These are phyloP conservation scores for Carlito syrichta DNA, from an alignment of 2,113 vertebrate species.

Conservation along the genomic window DNA sequence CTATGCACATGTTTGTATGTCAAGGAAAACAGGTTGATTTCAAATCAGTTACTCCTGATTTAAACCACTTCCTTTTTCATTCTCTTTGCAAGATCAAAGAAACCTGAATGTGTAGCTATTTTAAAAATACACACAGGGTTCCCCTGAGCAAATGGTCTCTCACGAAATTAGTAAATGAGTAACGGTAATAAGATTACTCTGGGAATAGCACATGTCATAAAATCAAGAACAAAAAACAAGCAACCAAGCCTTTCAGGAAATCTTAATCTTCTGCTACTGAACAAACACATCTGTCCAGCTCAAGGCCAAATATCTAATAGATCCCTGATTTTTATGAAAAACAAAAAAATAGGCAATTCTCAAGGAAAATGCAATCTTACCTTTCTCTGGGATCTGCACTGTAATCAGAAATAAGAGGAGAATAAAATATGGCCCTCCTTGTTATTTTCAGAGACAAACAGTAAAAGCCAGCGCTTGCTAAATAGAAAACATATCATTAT, in stretches of 20 bases:
- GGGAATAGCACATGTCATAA: slow-evolving; percentile 51
- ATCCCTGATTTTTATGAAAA: slow-evolving; percentile 46
- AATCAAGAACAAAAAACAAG: neutral
- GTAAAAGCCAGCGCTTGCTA: neutral
- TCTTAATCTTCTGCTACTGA: slow-evolving; percentile 45
- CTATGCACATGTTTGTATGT: neutral
- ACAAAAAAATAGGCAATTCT: slow-evolving; percentile 38
- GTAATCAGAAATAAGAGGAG: slow-evolving; percentile 34
- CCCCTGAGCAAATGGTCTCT: slow-evolving; percentile 43
- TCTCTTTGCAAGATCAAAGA: slow-evolving; percentile 34
- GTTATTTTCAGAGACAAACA: slow-evolving; percentile 32
- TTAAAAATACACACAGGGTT: slow-evolving; percentile 31
- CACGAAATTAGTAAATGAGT: slow-evolving; percentile 56
- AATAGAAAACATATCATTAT: neutral
- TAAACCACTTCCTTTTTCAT: slow-evolving; percentile 18
- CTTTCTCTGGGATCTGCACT: slow-evolving; percentile 23
- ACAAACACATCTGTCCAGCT: slow-evolving; percentile 39
- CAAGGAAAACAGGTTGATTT: neutral
- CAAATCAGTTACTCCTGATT: slow-evolving; percentile 32
- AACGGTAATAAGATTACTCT: slow-evolving; percentile 28
- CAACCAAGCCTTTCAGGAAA: neutral
- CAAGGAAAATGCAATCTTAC: slow-evolving; percentile 18
- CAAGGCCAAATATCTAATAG: slow-evolving; percentile 37
- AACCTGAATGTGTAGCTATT: slow-evolving; percentile 48
- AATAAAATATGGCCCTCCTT: neutral